Conservation (phyloP, 2,797 vertebrate species). For the Avahi laniger region DNA sequence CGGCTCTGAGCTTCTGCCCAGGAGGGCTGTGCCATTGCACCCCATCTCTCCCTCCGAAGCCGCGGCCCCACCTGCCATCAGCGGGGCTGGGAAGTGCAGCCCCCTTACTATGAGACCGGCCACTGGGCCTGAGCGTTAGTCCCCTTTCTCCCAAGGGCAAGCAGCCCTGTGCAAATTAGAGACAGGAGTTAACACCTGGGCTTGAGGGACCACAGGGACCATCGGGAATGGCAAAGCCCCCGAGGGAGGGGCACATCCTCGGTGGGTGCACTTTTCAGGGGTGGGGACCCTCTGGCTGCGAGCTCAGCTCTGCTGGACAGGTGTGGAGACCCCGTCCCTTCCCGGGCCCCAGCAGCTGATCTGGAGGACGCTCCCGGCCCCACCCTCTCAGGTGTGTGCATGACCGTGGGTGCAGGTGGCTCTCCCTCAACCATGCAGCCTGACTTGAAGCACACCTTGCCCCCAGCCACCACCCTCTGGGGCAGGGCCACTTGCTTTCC, state of each 20-base stretch:
- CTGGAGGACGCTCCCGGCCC: not conserved
- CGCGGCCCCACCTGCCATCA: fast-evolving
- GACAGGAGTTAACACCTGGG: fast-evolving
- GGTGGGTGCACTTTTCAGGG: not conserved
- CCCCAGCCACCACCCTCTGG: fast-evolving
- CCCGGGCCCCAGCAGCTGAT: not conserved
- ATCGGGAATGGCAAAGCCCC: fast-evolving
- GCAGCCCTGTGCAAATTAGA: not conserved
- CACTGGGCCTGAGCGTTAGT: fast-evolving
- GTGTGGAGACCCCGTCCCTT: not conserved
- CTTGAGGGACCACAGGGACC: not conserved
- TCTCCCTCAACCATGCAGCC: no score
- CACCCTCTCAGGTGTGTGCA: fast-evolving
- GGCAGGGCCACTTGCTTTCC: no score
- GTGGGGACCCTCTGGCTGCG: no score
- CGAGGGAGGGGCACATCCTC: no score
- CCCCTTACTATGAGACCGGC: fast-evolving
- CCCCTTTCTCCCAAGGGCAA: not conserved
- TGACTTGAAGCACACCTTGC: fast-evolving
- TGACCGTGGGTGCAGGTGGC: fast-evolving
- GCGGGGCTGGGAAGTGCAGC: fast-evolving
- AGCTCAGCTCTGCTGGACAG: not conserved
- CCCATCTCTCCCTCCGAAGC: not conserved
- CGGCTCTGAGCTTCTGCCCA: fast-evolving
- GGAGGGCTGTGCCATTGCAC: no score